These are phyloP conservation scores for Laticauda laticaudata DNA, from an alignment of 2,113 vertebrate species.

Conservation along the genomic window DNA sequence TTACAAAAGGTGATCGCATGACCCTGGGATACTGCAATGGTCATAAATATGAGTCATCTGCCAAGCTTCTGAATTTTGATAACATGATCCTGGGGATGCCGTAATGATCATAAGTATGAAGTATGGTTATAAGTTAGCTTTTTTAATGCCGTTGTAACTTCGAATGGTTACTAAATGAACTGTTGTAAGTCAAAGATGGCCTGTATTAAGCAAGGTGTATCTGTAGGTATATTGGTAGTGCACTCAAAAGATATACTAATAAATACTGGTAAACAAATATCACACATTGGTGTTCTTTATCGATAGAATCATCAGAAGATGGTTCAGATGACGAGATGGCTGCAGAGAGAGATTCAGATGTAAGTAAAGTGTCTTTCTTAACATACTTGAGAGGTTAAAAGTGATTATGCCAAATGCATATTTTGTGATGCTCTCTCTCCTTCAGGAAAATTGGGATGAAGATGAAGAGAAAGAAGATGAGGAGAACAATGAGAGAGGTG, in stretches of 20 bases:
- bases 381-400: background rate
- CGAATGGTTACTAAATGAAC: too few species aligned
- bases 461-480: slow-evolving; percentile 69
- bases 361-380: slow-evolving; percentile 61
- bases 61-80: too few species aligned
- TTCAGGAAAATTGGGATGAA: slow-evolving; percentile 85
- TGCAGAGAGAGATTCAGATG: slow-evolving; percentile 77
- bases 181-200: too few species aligned
- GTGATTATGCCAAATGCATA: background rate
- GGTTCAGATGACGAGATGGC: slow-evolving; percentile 77
- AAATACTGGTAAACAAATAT: background rate
- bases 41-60: too few species aligned
- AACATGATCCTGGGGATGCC: too few species aligned
- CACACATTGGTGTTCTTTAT: slow-evolving; percentile 32
- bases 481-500: slow-evolving; percentile 30
- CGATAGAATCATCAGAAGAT: slow-evolving; percentile 76
- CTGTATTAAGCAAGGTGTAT: background rate
- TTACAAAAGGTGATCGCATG: too few species aligned
- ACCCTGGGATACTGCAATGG: too few species aligned
- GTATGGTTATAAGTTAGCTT: too few species aligned
- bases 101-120: too few species aligned
- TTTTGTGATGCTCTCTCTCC: background rate
- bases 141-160: too few species aligned
- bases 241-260: background rate
- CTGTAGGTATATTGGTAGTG: background rate